A percentile compares a stretch with the other conserved stretches of the same genome.
Evolutionary conservation across 2,113 vertebrate species (phyloP).

Genomic region (Pomatorhinus ruficollis): DNA sequence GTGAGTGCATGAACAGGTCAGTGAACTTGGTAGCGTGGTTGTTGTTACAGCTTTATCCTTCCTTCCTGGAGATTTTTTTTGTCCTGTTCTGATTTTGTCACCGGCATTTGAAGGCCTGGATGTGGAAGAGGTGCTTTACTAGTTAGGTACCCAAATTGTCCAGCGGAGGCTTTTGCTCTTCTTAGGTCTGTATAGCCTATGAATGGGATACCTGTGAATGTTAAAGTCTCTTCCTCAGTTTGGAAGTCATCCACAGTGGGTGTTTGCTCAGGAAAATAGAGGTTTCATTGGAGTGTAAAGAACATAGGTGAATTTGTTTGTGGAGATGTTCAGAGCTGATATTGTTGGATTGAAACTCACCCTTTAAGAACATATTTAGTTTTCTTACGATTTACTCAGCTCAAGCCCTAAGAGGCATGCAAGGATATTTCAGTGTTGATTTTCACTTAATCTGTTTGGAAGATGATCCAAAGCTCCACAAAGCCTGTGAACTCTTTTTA

Average conservation of each 20-base stretch:
- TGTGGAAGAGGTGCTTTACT: background rate
- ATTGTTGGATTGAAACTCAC: background rate
- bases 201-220: background rate
- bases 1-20: background rate
- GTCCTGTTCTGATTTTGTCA: background rate
- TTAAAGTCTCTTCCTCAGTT: background rate
- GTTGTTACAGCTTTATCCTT: background rate
- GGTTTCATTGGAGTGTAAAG: background rate
- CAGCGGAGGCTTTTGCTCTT: background rate
- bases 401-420: background rate
- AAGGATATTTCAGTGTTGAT: background rate
- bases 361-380: background rate
- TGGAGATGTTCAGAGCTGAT: background rate
- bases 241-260: background rate
- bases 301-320: background rate
- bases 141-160: background rate
- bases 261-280: background rate
- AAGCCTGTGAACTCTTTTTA: background rate
- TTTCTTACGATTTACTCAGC: background rate
- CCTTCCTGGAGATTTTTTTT: background rate
- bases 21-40: background rate
- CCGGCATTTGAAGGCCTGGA: background rate
- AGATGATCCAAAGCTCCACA: background rate
- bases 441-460: background rate
- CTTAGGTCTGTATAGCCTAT: background rate